Evolutionary conservation across 2,797 vertebrate genomes (phyloP).

Genomic region (Gambelia wislizenii): DNA sequence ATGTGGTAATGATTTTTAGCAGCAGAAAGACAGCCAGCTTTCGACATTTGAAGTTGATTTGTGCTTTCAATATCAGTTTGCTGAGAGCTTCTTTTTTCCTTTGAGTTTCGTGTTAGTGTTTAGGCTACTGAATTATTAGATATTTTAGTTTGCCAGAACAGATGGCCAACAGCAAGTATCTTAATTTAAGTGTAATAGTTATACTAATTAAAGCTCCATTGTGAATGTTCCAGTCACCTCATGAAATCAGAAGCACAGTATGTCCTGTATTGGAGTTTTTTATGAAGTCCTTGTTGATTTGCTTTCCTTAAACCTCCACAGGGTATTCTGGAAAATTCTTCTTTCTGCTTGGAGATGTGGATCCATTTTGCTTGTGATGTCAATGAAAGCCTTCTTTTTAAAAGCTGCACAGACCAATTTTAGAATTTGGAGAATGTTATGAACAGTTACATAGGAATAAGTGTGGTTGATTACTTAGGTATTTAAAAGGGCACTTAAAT

Average conservation of each 20-base stretch:
- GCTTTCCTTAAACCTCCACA: background rate
- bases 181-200: slow-evolving; percentile 29
- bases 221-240: background rate
- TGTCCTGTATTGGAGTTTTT: background rate
- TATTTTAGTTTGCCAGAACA: slow-evolving; percentile 29
- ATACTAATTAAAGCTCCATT: slow-evolving; percentile 19
- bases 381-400: background rate
- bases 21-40: slow-evolving; percentile 14
- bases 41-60: slow-evolving; percentile 61
- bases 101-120: slow-evolving; percentile 42
- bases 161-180: background rate
- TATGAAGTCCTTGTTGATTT: background rate
- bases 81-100: slow-evolving; percentile 56
- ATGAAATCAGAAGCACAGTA: background rate
- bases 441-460: background rate
- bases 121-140: background rate
- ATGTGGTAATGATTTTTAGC: slow-evolving; percentile 39
- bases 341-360: background rate
- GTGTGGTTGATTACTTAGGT: background rate
- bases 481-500: background rate
- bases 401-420: background rate
- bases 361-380: background rate
- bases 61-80: slow-evolving; percentile 50
- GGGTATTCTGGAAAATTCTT: background rate
- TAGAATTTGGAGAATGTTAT: background rate